phyloP scores from a whole-genome alignment of 2,797 vertebrate species.

The Ctenopoma multispine region DNA sequence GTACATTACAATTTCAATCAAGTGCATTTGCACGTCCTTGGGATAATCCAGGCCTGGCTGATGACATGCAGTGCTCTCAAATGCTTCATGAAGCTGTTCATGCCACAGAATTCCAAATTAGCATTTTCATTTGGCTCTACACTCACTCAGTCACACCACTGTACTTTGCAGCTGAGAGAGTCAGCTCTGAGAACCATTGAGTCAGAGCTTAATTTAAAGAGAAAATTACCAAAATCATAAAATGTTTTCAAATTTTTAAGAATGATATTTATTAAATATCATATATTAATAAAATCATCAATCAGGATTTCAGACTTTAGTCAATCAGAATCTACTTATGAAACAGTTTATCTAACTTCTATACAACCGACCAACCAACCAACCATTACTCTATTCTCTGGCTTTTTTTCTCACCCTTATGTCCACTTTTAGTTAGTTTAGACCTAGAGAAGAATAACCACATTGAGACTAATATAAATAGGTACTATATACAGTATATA shows the following conservation, averaged over 20 bases:
- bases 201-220: conserved; percentile 26
- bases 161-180: conserved; percentile 44
- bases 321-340: conserved; percentile 10
- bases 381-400: conserved; percentile 5
- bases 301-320: too few relatives aligned
- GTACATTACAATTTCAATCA: conserved; percentile 78
- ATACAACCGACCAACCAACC: neutral
- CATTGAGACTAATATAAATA: neutral
- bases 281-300: too few relatives aligned
- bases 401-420: conserved; percentile 30
- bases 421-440: conserved; percentile 23
- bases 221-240: conserved; percentile 25
- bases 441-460: conserved; percentile 21
- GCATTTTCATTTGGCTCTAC: conserved; percentile 68
- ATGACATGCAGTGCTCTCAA: conserved; percentile 72
- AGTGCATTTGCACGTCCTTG: conserved; percentile 72
- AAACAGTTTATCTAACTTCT: conserved; percentile 34
- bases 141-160: conserved; percentile 42
- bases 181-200: conserved; percentile 31
- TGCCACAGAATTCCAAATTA: conserved; percentile 72
- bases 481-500: neutral
- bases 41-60: conserved; percentile 76
- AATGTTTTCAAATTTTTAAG: conserved; percentile 21
- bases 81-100: conserved; percentile 67
- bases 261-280: too few relatives aligned